Conservation (phyloP, 2,888 invertebrate species). For the Clanis bilineata region DNA sequence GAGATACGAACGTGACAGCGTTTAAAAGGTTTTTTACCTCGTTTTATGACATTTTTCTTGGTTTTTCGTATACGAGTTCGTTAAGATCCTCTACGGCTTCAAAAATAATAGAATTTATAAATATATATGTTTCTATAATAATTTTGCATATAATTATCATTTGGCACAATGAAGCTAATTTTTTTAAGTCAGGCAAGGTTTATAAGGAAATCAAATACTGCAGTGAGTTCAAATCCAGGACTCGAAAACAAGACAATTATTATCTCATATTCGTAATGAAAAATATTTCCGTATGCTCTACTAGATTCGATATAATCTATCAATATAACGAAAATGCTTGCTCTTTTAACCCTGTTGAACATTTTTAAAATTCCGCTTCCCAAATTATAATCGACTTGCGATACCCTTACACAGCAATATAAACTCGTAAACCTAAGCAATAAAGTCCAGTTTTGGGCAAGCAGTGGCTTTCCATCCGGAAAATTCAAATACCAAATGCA, state of each 20-base stretch:
- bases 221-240: no score
- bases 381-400: not conserved
- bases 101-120: no score
- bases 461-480: not conserved
- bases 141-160: no score
- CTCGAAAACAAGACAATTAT: not conserved
- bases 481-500: slow-evolving; percentile 4
- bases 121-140: no score
- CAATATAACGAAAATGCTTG: no score
- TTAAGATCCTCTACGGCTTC: not conserved
- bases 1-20: not conserved
- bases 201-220: no score
- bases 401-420: no score
- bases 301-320: no score
- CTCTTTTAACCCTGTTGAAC: not conserved
- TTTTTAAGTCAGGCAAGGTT: no score
- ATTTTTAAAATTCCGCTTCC: not conserved
- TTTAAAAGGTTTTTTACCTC: not conserved
- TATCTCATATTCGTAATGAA: no score
- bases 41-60: not conserved
- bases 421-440: not conserved
- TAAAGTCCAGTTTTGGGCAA: not conserved
- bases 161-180: no score
- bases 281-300: no score
- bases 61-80: not conserved